phyloP scores from a whole-genome alignment of 2,113 vertebrate species.

The Brachypteracias leptosomus region DNA sequence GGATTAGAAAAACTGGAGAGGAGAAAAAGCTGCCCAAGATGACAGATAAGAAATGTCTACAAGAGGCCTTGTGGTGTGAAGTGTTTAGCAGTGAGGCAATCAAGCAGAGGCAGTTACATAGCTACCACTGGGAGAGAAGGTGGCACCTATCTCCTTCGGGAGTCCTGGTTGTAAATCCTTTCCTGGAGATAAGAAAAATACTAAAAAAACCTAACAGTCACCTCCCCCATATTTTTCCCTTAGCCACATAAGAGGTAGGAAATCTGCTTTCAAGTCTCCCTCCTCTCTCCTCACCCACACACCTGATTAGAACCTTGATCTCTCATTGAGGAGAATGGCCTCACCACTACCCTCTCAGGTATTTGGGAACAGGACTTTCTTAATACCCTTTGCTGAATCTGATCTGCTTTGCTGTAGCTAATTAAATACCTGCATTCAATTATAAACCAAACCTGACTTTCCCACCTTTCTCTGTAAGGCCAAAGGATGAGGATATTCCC shows the following conservation, averaged over 20 bases:
- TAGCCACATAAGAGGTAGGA: slow-evolving; percentile 41
- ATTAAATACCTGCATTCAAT: slow-evolving; percentile 15
- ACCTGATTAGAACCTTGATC: slow-evolving; percentile 14
- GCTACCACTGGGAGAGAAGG: background rate
- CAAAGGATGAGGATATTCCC: background rate
- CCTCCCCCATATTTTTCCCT: background rate
- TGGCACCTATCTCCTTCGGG: background rate
- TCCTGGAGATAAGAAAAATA: slow-evolving; percentile 15
- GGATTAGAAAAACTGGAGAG: background rate
- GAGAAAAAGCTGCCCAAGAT: background rate
- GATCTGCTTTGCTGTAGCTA: background rate
- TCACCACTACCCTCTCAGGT: background rate
- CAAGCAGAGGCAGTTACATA: background rate
- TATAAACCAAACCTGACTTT: background rate
- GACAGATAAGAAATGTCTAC: background rate
- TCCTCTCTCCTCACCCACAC: background rate
- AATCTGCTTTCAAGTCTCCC: slow-evolving; percentile 50
- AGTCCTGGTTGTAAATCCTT: background rate
- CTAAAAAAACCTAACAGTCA: background rate
- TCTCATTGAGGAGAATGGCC: background rate
- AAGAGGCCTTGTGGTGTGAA: background rate
- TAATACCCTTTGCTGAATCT: background rate
- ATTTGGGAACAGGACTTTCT: background rate
- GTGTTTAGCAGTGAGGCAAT: background rate
- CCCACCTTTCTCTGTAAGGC: background rate